A percentile compares a stretch with the other conserved stretches of the same genome.
phyloP scores from a whole-genome alignment of 2,113 vertebrate species.

The Hiodon alosoides region DNA sequence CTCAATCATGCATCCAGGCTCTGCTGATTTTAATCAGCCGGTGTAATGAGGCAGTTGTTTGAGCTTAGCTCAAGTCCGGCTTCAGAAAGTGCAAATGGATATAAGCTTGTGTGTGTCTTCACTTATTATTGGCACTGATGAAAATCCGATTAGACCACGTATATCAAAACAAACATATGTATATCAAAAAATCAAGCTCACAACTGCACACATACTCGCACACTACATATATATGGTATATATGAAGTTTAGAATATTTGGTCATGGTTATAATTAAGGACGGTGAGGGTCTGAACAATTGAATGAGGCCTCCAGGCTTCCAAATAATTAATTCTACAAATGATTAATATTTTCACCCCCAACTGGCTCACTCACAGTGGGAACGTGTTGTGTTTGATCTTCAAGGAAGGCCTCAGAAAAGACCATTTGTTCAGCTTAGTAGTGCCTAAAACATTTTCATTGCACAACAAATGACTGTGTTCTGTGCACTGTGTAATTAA shows the following conservation, averaged over 20 bases:
- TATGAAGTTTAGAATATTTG: too few relatives aligned
- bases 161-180: not conserved
- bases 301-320: conserved; percentile 5
- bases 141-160: too few relatives aligned
- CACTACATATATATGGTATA: too few relatives aligned
- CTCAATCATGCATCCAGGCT: not conserved
- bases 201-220: not conserved
- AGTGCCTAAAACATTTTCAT: conserved; percentile 12
- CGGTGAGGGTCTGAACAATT: conserved; percentile 1
- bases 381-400: conserved; percentile 19
- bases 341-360: conserved; percentile 19
- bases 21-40: not conserved
- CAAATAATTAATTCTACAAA: conserved; percentile 21
- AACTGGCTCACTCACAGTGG: conserved; percentile 11
- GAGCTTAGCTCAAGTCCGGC: too few relatives aligned
- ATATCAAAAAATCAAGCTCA: not conserved
- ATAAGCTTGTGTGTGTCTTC: too few relatives aligned
- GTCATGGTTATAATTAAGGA: not conserved
- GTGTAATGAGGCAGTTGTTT: not conserved
- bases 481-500: conserved; percentile 6
- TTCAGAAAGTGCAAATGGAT: too few relatives aligned
- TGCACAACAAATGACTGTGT: conserved; percentile 5
- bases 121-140: too few relatives aligned
- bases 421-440: conserved; percentile 21
- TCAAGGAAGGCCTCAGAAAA: conserved; percentile 15